Evolutionary conservation across 1,140 invertebrate genomes (phyloP).

Genomic region (Chironomus striatipennis): DNA sequence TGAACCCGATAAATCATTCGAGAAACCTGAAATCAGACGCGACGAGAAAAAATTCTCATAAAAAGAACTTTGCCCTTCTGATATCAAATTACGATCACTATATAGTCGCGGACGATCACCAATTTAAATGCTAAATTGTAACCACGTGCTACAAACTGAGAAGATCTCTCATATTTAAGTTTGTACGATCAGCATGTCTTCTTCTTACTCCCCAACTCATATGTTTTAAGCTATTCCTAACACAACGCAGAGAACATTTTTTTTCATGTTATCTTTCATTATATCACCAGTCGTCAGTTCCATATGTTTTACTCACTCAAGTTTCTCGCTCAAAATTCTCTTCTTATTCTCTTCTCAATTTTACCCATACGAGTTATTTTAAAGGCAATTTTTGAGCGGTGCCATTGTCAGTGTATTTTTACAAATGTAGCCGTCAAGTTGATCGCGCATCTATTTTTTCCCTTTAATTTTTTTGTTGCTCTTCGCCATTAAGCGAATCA

Average conservation of each 20-base stretch:
- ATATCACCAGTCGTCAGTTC: not conserved
- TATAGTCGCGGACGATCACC: not conserved
- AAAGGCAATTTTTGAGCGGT: not conserved
- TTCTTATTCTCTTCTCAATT: not conserved
- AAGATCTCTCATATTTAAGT: not conserved
- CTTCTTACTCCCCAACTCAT: not conserved
- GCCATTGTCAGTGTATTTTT: not conserved
- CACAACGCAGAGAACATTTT: not conserved
- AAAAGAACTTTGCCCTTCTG: not conserved
- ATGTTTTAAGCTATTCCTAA: not conserved
- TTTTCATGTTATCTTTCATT: not conserved
- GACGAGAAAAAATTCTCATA: not conserved
- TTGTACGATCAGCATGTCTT: not conserved
- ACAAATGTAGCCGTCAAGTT: conserved; percentile 6
- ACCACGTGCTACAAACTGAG: not conserved
- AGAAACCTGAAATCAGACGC: not conserved
- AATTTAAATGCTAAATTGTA: not conserved
- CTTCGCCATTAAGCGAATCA: not conserved
- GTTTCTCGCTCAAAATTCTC: not conserved
- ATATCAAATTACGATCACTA: not conserved
- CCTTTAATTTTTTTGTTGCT: not conserved
- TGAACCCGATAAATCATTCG: not conserved
- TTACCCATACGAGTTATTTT: not conserved
- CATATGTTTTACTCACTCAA: not conserved
- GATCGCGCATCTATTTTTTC: conserved; percentile 1